Evolutionary conservation across 2,797 vertebrate species (phyloP).

Genomic region (Notamacropus eugenii): DNA sequence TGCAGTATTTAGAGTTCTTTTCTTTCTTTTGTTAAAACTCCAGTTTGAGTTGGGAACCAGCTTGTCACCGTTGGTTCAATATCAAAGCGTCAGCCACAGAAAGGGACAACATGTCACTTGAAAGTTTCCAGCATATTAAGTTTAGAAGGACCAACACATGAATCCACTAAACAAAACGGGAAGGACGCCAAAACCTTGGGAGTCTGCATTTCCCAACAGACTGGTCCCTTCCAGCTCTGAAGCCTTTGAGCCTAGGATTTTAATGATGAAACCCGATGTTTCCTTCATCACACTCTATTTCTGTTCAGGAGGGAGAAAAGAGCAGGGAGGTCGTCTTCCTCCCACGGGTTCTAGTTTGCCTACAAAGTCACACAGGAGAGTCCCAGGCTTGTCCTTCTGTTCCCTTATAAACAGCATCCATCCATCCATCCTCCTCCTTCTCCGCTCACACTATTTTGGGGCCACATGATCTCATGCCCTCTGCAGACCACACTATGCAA

Average conservation of each 20-base stretch:
- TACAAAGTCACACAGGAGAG: neutral
- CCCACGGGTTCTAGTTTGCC: neutral
- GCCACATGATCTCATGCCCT: conserved; percentile 67
- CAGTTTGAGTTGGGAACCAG: neutral
- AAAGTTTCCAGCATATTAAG: neutral
- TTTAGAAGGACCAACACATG: conserved; percentile 10
- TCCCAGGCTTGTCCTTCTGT: neutral
- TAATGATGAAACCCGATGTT: neutral
- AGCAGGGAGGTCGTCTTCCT: neutral
- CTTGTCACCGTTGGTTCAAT: neutral
- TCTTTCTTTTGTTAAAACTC: neutral
- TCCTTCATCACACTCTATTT: neutral
- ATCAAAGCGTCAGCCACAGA: neutral
- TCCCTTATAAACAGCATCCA: neutral
- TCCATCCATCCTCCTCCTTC: conserved; percentile 48
- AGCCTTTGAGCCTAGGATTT: neutral
- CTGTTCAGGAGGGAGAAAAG: neutral
- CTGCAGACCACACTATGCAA: conserved; percentile 62
- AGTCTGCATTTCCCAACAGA: neutral
- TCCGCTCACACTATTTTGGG: conserved; percentile 65
- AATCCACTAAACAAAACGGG: conserved; percentile 20
- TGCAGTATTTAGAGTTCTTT: neutral
- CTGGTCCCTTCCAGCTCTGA: neutral
- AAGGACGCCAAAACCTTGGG: neutral
- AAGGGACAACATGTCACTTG: neutral